Conservation (phyloP, 37 sponge, comb jelly and placozoan species). For the Halichondria panicea region DNA sequence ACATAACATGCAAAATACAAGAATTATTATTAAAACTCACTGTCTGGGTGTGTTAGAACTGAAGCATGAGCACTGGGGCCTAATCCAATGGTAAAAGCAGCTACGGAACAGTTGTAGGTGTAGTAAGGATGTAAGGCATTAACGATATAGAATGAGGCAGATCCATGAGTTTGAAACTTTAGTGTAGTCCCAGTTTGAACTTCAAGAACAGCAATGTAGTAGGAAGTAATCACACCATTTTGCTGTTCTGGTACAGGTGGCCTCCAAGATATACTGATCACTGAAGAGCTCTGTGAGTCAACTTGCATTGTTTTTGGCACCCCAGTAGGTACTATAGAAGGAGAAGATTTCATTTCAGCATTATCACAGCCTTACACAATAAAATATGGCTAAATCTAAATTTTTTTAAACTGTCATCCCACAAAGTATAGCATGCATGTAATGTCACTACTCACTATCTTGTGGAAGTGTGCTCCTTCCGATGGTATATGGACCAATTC, state of each 20-base stretch:
- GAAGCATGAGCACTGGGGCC: slow-evolving; percentile 6
- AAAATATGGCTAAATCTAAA: no score
- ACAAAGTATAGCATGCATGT: background rate
- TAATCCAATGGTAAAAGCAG: slow-evolving; percentile 21
- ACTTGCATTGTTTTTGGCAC: slow-evolving; percentile 3
- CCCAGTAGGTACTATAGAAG: slow-evolving; percentile 11
- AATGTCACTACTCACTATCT: background rate
- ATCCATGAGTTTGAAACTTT: background rate
- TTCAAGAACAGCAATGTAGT: background rate
- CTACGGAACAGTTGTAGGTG: slow-evolving; percentile 1
- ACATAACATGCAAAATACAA: no score
- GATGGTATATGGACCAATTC: slow-evolving; percentile 7
- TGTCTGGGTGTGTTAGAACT: background rate
- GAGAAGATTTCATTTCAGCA: no score
- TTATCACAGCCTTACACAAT: no score
- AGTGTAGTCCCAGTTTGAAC: background rate
- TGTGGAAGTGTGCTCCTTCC: background rate
- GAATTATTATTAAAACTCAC: no score
- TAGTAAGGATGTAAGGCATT: slow-evolving; percentile 22
- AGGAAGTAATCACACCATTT: slow-evolving; percentile 34
- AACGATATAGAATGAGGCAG: background rate
- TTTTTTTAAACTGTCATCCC: no score
- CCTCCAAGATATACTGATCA: background rate
- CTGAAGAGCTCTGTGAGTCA: background rate
- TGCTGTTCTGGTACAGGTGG: slow-evolving; percentile 1